Percentiles rank a stretch among this genome's conserved stretches.
Evolutionary conservation across 2,888 invertebrate genomes (phyloP).

Genomic region (Hedya salicella): DNA sequence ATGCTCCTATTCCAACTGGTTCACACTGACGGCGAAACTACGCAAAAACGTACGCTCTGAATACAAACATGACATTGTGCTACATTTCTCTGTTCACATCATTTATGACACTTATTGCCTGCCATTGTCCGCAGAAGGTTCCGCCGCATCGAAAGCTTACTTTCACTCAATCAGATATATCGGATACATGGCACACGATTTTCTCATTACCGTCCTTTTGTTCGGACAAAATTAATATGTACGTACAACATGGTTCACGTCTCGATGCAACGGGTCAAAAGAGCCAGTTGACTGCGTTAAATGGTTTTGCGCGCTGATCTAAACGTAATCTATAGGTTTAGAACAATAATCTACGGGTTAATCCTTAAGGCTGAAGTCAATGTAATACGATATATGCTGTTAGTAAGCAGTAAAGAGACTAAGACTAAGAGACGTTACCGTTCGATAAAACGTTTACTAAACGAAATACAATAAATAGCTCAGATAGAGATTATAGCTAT

Average conservation of each 20-base stretch:
- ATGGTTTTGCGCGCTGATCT: background rate
- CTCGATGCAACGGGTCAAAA: background rate
- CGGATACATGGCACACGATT: constrained; percentile 64
- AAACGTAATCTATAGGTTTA: too few species aligned
- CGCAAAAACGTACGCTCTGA: constrained; percentile 30
- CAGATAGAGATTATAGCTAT: too few species aligned
- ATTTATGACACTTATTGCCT: constrained; percentile 46
- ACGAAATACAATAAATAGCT: too few species aligned
- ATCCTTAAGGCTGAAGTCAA: too few species aligned
- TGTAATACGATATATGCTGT: too few species aligned
- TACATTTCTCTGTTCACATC: constrained; percentile 57
- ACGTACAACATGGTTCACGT: constrained; percentile 5
- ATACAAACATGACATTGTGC: constrained; percentile 44
- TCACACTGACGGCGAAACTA: constrained; percentile 26
- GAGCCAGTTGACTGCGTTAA: background rate
- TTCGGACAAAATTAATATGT: constrained; percentile 50
- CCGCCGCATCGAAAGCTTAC: constrained; percentile 60
- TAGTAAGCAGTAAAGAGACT: too few species aligned
- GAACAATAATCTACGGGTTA: too few species aligned
- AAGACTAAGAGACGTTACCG: too few species aligned
- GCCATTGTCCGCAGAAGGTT: constrained; percentile 45
- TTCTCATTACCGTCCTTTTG: constrained; percentile 81
- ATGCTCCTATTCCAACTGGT: constrained; percentile 14
- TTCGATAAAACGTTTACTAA: too few species aligned
- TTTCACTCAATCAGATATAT: constrained; percentile 70